Conservation (phyloP, 1,140 invertebrate genomes). For the Drosophila serrata region DNA sequence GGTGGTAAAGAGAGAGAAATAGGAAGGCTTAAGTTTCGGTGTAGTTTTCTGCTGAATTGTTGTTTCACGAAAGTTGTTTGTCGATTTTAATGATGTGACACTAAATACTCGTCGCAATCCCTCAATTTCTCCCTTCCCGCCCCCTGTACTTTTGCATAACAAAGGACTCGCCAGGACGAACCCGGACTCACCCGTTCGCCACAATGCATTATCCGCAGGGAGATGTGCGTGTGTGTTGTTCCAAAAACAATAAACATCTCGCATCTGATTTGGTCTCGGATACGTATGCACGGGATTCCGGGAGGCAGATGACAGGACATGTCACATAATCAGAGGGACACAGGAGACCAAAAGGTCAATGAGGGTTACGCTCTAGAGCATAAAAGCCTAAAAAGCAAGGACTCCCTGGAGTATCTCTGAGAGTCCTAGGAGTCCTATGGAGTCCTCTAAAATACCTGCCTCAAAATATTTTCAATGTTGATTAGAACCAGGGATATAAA, state of each 20-base stretch:
- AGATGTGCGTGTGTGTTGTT: neutral
- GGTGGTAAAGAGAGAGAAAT: too few species aligned
- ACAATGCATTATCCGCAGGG: conserved; percentile 20
- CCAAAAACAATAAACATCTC: conserved; percentile 31
- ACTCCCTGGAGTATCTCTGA: neutral
- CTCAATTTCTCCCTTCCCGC: neutral
- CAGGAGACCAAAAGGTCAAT: conserved; percentile 4
- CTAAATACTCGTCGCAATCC: conserved; percentile 45
- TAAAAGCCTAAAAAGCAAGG: neutral
- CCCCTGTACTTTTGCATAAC: conserved; percentile 23
- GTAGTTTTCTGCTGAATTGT: conserved; percentile 68
- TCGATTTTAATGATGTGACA: conserved; percentile 70
- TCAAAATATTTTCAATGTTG: too few species aligned
- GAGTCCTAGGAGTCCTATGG: too few species aligned
- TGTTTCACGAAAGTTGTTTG: conserved; percentile 68
- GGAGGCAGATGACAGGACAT: conserved; percentile 25
- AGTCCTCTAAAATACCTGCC: neutral
- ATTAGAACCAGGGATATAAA: too few species aligned
- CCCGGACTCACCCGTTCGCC: neutral
- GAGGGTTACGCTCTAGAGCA: neutral
- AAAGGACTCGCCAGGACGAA: neutral
- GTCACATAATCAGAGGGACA: conserved; percentile 26
- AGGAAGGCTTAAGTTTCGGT: conserved; percentile 1
- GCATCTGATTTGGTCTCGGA: conserved; percentile 10
- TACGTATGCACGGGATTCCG: conserved; percentile 5